phyloP scores from a whole-genome alignment of 2,888 invertebrate genomes.

The Sesamia inferens region DNA sequence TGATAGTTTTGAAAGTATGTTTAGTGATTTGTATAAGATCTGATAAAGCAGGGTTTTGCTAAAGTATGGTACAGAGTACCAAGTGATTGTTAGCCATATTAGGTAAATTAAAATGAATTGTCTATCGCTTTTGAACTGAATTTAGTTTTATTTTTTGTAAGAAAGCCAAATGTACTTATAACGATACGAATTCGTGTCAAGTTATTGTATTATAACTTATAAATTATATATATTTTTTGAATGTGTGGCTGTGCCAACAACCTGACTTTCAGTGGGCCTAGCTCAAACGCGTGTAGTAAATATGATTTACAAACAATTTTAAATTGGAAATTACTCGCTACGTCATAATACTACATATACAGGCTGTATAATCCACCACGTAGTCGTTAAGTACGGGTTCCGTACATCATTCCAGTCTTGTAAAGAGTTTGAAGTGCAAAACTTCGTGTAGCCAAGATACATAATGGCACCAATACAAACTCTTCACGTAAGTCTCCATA shows the following conservation, averaged over 20 bases:
- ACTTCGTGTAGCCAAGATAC: background rate
- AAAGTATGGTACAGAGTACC: slow-evolving; percentile 3
- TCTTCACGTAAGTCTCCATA: background rate
- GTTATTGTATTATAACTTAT: background rate
- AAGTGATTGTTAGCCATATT: slow-evolving; percentile 9
- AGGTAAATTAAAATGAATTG: slow-evolving; percentile 11
- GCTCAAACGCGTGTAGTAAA: background rate
- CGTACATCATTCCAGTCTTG: background rate
- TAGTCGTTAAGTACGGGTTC: background rate
- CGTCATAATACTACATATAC: background rate
- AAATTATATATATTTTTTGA: background rate
- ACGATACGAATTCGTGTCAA: background rate
- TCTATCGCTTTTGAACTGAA: background rate
- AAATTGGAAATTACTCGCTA: background rate
- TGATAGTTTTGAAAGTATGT: background rate
- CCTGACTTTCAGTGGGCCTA: background rate
- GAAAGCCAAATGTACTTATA: background rate
- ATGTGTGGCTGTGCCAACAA: background rate
- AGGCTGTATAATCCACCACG: background rate
- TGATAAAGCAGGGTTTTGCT: slow-evolving; percentile 12
- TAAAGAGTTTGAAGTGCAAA: background rate
- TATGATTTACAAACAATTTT: background rate
- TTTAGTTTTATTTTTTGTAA: background rate
- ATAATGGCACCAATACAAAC: background rate
- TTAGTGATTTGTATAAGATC: slow-evolving; percentile 8